Evolutionary conservation across 2,888 invertebrate genomes (phyloP), one percentile per base, ranked within the genome.

Genomic region (Acrobasis repandana): DNA sequence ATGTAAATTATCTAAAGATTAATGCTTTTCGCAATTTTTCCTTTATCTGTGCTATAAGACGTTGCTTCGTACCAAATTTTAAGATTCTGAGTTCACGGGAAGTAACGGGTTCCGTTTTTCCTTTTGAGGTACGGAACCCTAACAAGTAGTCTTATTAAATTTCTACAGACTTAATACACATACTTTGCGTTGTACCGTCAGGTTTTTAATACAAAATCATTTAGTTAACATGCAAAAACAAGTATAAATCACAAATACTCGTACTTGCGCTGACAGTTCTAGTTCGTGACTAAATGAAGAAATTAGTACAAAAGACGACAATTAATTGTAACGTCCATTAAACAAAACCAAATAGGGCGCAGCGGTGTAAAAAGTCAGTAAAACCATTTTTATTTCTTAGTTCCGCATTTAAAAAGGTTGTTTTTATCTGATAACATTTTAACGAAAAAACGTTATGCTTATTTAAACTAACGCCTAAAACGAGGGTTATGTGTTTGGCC

Each of bases 251-350:
- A 43, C 14, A 56, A 20, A 54, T 43, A 18, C 54, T 38, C 14
- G 14, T 43, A 18, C 54, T 38, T 18, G 14, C 43, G 18, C 50
- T 50, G 50, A 20, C 50, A 50, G 20, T 50, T 46, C 3, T 56
- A 56, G 46, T 56, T 56, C 56, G 43, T 56, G 46, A 56, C 56
- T 56, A 46, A 56, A 56, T 34, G 9, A 56, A 28, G 43, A 46
- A 56, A 46, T 46, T 28, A 56, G 43, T 46, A 46, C 20, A 56
- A 56, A 34, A 43, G 46, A 20, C 20, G 28, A 28, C 20, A 43
- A 46, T 56, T 56, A 43, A 56, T 56, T 56, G 9, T 52, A 52
- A 52, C 33, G 50, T 50, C 28, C 50, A 28, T 28, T 50, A n/a
- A 50, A 50, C 50, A 28, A 50, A 28, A 50, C 50, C 33, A 50